phyloP scores from a whole-genome alignment of 2,888 invertebrate genomes.

The Ophion ellenae region DNA sequence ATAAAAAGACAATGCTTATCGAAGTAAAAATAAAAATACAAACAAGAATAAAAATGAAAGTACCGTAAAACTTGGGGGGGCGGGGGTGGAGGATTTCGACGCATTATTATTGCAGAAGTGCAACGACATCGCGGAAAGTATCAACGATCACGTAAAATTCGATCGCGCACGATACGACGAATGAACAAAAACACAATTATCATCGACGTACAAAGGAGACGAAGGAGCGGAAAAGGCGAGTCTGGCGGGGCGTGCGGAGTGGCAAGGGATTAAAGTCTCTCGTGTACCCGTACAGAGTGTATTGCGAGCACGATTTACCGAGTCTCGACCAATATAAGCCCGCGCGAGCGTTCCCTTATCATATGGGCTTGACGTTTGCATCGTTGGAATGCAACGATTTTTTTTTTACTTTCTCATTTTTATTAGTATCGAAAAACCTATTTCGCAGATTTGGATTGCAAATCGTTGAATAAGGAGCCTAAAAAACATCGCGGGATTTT shows the following conservation, averaged over 20 bases:
- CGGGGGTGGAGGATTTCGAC: background rate
- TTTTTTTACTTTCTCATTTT: no score
- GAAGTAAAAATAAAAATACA: no score
- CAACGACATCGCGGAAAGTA: background rate
- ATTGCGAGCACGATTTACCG: slow-evolving; percentile 1
- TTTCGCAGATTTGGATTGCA: no score
- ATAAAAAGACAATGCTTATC: no score
- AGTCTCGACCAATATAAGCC: slow-evolving; percentile 6
- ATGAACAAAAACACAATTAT: slow-evolving; percentile 34
- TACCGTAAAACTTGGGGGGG: no score
- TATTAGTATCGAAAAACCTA: no score
- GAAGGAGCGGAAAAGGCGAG: background rate
- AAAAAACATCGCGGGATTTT: no score
- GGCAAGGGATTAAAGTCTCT: background rate
- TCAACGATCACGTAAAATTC: background rate
- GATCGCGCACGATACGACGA: slow-evolving; percentile 9
- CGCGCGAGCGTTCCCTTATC: slow-evolving; percentile 9
- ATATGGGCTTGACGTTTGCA: background rate
- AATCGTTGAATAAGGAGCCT: no score
- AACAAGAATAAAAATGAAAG: no score
- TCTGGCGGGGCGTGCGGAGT: background rate
- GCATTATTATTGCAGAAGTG: background rate
- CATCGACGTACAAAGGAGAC: slow-evolving; percentile 16
- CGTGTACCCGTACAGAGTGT: background rate
- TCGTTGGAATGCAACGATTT: no score